These are phyloP conservation scores for Anguilla obscura DNA, from an alignment of 2,797 vertebrate species.

Conservation along the genomic window DNA sequence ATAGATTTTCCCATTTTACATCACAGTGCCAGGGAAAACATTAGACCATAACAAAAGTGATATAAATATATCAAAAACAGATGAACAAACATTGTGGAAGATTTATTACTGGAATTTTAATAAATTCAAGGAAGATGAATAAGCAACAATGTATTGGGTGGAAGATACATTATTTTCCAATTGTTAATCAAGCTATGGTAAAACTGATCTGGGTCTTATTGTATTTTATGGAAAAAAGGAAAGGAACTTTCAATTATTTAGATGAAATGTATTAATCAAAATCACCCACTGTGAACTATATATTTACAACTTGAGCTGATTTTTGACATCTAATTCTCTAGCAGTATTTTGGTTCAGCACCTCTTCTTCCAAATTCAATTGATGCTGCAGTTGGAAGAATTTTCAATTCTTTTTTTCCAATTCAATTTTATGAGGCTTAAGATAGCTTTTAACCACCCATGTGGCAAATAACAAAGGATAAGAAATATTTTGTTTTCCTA, in stretches of 20 bases:
- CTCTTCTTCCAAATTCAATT: constrained; percentile 85
- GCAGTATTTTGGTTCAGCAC: constrained; percentile 96
- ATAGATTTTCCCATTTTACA: constrained; percentile 98
- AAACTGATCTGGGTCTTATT: constrained; percentile 99
- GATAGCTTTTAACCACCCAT: constrained; percentile 98
- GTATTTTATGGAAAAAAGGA: constrained; percentile 99
- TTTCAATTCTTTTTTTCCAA: constrained; percentile 51
- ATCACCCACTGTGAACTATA: constrained; percentile 97
- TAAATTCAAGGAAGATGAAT: constrained; percentile 97
- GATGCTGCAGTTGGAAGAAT: constrained; percentile 87
- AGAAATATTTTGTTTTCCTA: constrained; percentile 99
- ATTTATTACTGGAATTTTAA: constrained; percentile 97
- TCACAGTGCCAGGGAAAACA: constrained; percentile 92
- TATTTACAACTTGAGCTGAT: constrained; percentile 97
- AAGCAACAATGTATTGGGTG: constrained; percentile 98
- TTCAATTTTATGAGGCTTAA: constrained; percentile 96
- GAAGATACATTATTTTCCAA: constrained; percentile 99
- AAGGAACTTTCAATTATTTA: constrained; percentile 98
- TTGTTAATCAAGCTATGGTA: constrained; percentile 96
- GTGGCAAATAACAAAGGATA: constrained; percentile 97
- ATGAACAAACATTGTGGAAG: constrained; percentile 99
- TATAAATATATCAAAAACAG: constrained; percentile 99
- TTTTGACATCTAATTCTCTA: constrained; percentile 99
- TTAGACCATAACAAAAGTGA: constrained; percentile 96
- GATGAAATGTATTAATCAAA: constrained; percentile 99